Base-by-base conservation (phyloP, 1,140 invertebrate species). In the Meloidogyne floridensis region DNA sequence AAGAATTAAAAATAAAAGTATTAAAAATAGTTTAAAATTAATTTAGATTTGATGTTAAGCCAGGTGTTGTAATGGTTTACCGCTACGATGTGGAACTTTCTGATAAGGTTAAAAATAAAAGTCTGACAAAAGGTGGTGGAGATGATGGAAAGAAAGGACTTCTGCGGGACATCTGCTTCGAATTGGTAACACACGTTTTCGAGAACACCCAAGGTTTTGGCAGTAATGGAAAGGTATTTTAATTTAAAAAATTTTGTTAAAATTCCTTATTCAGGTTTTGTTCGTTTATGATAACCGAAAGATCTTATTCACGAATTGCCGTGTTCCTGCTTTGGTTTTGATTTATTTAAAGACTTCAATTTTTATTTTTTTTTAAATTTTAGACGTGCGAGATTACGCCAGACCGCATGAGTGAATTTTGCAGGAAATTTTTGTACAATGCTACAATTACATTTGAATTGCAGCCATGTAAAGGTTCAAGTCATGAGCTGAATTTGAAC, bases 111-210 rank as follows among this genome's bases (percentile, higher is more conserved):
- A 32, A 51, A 42, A 43, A 72, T 9, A 79, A 79, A 43, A 79
- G 77, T 79, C 8, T 79, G 4, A 79, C 77, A 6, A 65, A 51
- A 51, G 77, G 59, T 9, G 20, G 56, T 42, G 77, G 77, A 20
- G 77, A 79, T 47, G 77, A 79, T 71, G 77, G 77, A 11, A 79
- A 79, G 20, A 79, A 32, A 65, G 77, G 77, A n/a, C 43, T 79
- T 10, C 65, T 79, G 5, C 65, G 77, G 3, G 53, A 51, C 5
- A 72, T 79, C 42, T 79, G 77, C 8, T 69, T 42, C 10, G 77
- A 72, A 42, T 47, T 79, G 18, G 51, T 79, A 18, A 32, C 15
- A 3, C 10, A 32, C 4, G 20, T 79, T 8, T 69, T 53, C 77
- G 43, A 18, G 0, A 65, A 20, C 10, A 79, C 77, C 10, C 75